A percentile compares a stretch with the other conserved stretches of the same genome.
Evolutionary conservation across 1,140 invertebrate genomes (phyloP).

Genomic region (Caerostris extrusa): DNA sequence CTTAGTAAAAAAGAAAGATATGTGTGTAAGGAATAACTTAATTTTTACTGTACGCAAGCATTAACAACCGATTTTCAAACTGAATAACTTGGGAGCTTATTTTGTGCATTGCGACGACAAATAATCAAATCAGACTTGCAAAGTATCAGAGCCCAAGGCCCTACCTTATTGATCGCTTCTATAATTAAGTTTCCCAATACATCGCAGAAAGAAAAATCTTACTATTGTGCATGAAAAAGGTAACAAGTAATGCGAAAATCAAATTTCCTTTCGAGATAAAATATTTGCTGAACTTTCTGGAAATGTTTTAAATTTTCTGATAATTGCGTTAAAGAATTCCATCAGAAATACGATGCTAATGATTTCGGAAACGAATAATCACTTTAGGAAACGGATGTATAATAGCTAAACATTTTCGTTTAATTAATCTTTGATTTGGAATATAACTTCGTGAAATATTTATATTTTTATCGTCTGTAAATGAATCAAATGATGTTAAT

Average conservation of each 20-base stretch:
- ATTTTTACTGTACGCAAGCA: background rate
- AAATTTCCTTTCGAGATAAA: background rate
- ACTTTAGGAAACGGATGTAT: background rate
- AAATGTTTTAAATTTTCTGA: background rate
- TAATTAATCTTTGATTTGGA: too few relatives aligned
- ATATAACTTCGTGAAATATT: too few relatives aligned
- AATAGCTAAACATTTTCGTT: too few relatives aligned
- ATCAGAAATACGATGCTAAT: background rate
- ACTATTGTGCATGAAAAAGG: background rate
- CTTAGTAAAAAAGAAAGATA: background rate
- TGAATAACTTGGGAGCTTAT: background rate
- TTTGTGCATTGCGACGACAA: background rate
- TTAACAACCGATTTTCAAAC: constrained; percentile 35
- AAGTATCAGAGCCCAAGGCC: background rate
- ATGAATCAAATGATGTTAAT: too few relatives aligned
- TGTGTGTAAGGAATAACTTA: background rate
- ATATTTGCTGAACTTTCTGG: background rate
- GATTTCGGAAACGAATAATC: background rate
- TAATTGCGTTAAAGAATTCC: constrained; percentile 22
- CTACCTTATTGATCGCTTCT: background rate
- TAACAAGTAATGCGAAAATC: constrained; percentile 36
- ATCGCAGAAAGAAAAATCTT: background rate
- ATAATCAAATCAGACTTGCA: constrained; percentile 17
- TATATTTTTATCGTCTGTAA: too few relatives aligned
- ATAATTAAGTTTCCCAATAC: constrained; percentile 27